phyloP scores from a whole-genome alignment of 1,140 invertebrate genomes.

The Grapholita molesta region DNA sequence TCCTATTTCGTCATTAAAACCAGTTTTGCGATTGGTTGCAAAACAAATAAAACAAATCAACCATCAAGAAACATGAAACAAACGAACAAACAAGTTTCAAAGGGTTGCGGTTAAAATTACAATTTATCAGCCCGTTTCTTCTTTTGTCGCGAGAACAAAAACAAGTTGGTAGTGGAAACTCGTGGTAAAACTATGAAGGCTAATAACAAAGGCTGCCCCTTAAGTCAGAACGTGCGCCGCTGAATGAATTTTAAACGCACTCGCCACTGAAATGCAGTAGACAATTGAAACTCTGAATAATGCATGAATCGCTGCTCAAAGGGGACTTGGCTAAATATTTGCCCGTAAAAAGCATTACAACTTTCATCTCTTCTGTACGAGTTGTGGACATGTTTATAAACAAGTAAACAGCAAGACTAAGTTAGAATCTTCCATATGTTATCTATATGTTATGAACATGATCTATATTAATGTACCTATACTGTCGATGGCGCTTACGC shows the following conservation, averaged over 20 bases:
- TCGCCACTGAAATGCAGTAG: constrained; percentile 40
- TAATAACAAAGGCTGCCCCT: constrained; percentile 12
- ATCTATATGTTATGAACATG: too few species aligned
- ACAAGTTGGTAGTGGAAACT: neutral
- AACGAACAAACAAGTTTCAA: neutral
- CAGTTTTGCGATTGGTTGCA: too few species aligned
- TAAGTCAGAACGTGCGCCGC: constrained; percentile 17
- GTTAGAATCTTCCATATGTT: too few species aligned
- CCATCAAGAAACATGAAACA: neutral
- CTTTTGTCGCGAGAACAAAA: constrained; percentile 1
- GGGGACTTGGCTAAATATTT: constrained; percentile 34
- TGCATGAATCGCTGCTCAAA: constrained; percentile 48
- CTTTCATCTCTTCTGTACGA: neutral
- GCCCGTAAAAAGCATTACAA: neutral
- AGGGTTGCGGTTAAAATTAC: neutral
- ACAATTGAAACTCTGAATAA: constrained; percentile 58
- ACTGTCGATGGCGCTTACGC: too few species aligned
- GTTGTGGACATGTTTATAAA: neutral
- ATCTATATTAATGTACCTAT: too few species aligned
- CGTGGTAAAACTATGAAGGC: neutral
- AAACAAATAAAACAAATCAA: neutral
- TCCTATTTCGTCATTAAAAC: too few species aligned
- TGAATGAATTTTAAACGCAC: constrained; percentile 52
- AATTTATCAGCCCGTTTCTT: neutral
- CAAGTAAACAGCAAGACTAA: neutral